Base-by-base conservation (phyloP, 2,797 vertebrate species). In the Anguilla obscura region DNA sequence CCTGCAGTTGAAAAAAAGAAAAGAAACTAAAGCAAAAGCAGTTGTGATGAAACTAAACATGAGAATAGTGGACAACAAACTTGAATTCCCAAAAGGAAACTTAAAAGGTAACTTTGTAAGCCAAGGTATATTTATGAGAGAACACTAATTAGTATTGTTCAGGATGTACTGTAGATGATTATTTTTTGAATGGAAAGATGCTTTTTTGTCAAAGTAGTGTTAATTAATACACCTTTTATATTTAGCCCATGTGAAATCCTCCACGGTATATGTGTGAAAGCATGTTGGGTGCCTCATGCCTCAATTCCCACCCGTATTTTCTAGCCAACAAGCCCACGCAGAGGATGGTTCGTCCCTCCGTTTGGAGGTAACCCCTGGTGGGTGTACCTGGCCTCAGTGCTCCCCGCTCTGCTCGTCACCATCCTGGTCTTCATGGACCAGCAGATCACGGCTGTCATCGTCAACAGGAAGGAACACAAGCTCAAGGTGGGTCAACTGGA, bases 371-470 rank as follows among this genome's bases (percentile, higher is more conserved):
- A 99, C 94, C 99, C 98, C 0, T 99, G 98, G 98, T 99, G 99
- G 99, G 99, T 99, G n/a, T 99, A 97, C 91, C 95, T 99, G 88
- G 98, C 98, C 0, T 95, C 98, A 1, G 94, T 96, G 0, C 95
- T 99, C 80, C 99, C 99, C 0, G 99, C 99, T 0, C 94, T 99
- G 86, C 94, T 99, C 87, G 98, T 99, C 91, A 99, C 99, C 63
- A 99, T 99, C 90, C 97, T 99, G 89, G 96, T 99, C 92, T 99
- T 99, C 90, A 99, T 99, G 99, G 99, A 99, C 94, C 99, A 99
- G 91, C 98, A 99, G 92, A 99, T 99, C 95, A 99, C 99, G 0
- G 98, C 98, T 0, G 99, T 99, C 91, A 99, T 99, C 0, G 97
- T 99, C 92, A 99, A 99, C 96, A 96, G 99, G 93, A 99, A 99